Evolutionary conservation across 2,113 vertebrate species (phyloP).

Genomic region (Varanus salvator): DNA sequence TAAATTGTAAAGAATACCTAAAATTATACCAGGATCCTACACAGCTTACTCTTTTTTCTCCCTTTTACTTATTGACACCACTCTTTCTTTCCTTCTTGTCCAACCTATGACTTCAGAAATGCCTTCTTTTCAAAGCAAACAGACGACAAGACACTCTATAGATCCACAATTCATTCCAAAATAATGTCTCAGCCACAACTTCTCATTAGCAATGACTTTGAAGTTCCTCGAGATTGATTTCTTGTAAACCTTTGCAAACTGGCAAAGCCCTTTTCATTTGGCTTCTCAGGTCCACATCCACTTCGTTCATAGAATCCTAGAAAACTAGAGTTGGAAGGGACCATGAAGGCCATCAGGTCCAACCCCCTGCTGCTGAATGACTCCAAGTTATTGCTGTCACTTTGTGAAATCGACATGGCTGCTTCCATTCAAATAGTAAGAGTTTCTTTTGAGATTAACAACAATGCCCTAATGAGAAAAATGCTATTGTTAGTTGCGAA

Average conservation of each 20-base stretch:
- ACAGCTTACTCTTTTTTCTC: slow-evolving; percentile 36
- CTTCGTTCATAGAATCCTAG: no score
- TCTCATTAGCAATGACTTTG: slow-evolving; percentile 53
- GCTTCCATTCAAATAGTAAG: no score
- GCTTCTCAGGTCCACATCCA: no score
- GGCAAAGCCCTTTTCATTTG: not conserved
- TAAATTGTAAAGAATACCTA: slow-evolving; percentile 86
- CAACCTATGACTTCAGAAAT: slow-evolving; percentile 57
- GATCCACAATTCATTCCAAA: slow-evolving; percentile 55
- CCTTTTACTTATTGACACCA: slow-evolving; percentile 60
- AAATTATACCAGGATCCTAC: slow-evolving; percentile 78
- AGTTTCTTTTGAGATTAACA: no score
- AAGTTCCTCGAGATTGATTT: slow-evolving; percentile 28
- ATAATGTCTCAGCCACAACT: slow-evolving; percentile 33
- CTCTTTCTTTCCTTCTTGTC: slow-evolving; percentile 49
- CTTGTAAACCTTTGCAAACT: slow-evolving; percentile 18
- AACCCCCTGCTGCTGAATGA: no score
- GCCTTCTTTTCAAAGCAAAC: slow-evolving; percentile 1
- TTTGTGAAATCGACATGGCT: no score
- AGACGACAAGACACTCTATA: slow-evolving; percentile 31
- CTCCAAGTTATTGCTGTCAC: no score
- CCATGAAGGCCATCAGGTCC: no score
- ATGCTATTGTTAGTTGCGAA: no score
- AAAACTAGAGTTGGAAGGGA: no score
- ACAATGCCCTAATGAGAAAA: no score